Evolutionary conservation across 53 echinoderm and acorn worm genomes (phyloP), one percentile per base, ranked within the genome.

Genomic region (Arbacia lixula): DNA sequence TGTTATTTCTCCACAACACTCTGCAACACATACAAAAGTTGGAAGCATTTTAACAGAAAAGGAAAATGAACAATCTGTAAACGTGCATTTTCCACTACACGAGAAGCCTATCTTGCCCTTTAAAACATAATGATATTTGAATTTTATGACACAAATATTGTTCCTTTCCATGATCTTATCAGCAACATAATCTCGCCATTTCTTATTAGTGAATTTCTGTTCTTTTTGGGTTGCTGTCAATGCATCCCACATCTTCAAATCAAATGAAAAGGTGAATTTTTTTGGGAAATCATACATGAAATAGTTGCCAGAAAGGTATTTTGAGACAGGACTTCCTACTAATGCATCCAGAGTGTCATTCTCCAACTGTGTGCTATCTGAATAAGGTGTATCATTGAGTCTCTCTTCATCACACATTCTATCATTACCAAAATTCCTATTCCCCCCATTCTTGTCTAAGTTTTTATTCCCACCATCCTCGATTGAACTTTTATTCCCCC

Each of bases 101-200:
- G 9, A 11, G 33, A 64, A 31, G 9, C 64, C 31, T 5, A 32
- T 64, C 64, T 32, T 32, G 5, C 9, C 5, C 33, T 27, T 27
- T 29, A 19, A 64, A 11, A 64, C 64, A 32, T 64, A 27, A 64
- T 64, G 64, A 31, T 64, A 28, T 29, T 31, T 64, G 33, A 64
- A 64, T 64, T 64, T 64, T 27, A 64, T 11, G 5, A 64, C 64
- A 64, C 64, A 64, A 9, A 29, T 27, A 5, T 64, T 32, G 19
- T 64, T 64, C 19, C 9, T 32, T 31, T 64, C 19, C 9, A 11
- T 31, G 19, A 64, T 31, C 19, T 64, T 64, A 32, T 19, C 19
- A 32, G 9, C 5, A 64, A 64, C 33, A 32, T 29, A 64, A 6
- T 64, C 33, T 64, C 64, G 64, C 64, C 64, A 64, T 27, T 64